A percentile compares a stretch with the other conserved stretches of the same genome.
phyloP scores from a whole-genome alignment of 2,113 vertebrate species.

The Melanotaenia duboulayi region DNA sequence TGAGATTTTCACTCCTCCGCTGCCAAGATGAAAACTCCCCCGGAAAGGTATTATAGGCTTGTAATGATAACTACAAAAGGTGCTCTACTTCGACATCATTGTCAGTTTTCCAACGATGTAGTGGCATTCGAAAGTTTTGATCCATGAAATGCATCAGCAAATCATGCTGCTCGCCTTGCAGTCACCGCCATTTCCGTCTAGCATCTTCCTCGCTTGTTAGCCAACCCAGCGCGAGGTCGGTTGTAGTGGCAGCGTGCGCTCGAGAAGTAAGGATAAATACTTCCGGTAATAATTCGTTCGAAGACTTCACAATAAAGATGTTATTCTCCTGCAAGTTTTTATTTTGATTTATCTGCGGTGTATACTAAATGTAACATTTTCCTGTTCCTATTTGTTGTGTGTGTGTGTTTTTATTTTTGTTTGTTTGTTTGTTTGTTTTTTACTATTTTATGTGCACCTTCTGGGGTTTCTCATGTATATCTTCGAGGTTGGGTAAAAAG shows the following conservation, averaged over 20 bases:
- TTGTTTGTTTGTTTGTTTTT: too few species aligned
- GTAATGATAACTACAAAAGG: conserved; percentile 58
- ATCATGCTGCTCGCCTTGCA: conserved; percentile 80
- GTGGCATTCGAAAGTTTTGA: conserved; percentile 58
- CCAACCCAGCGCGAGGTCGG: conserved; percentile 63
- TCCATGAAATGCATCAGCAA: conserved; percentile 72
- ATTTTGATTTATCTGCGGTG: not conserved
- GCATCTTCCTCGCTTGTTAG: conserved; percentile 72
- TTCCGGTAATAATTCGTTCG: conserved; percentile 46
- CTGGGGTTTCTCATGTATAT: too few species aligned
- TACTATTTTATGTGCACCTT: too few species aligned
- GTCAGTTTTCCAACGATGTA: conserved; percentile 69
- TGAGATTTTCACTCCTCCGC: conserved; percentile 76
- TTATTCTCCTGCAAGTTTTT: not conserved
- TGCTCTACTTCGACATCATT: conserved; percentile 74
- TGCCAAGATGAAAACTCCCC: conserved; percentile 73
- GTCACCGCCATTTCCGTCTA: conserved; percentile 84
- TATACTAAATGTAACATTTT: too few species aligned
- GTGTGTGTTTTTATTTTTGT: too few species aligned
- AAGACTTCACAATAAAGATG: conserved; percentile 63
- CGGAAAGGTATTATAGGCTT: conserved; percentile 61
- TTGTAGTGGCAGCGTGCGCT: conserved; percentile 51
- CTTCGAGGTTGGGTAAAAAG: too few species aligned
- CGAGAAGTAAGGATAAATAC: conserved; percentile 33
- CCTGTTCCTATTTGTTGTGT: too few species aligned